phyloP scores from a whole-genome alignment of 2,888 invertebrate species.

The Physocephala rufipes region DNA sequence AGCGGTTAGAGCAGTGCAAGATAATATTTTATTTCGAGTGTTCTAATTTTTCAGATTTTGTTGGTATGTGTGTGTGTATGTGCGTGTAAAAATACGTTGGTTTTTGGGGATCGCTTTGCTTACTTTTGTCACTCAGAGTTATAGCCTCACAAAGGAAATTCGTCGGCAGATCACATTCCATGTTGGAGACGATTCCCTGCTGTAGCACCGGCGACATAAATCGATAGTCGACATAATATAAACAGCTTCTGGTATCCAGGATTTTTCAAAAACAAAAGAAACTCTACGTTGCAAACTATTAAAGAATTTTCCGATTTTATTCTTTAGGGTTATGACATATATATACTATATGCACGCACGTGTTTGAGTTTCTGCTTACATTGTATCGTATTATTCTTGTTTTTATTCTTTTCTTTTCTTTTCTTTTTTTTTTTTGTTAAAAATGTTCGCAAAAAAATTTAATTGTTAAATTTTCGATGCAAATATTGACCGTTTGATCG shows the following conservation, averaged over 20 bases:
- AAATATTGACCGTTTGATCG: constrained; percentile 29
- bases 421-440: constrained; percentile 14
- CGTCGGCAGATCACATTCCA: constrained; percentile 56
- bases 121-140: constrained; percentile 54
- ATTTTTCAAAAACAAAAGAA: constrained; percentile 30
- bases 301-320: too few relatives aligned
- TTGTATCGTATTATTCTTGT: not conserved
- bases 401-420: constrained; percentile 25
- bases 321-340: too few relatives aligned
- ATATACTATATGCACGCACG: too few relatives aligned
- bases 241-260: constrained; percentile 46
- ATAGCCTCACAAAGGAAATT: constrained; percentile 52
- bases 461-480: constrained; percentile 27
- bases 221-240: constrained; percentile 50
- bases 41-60: not conserved
- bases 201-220: constrained; percentile 32
- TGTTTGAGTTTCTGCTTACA: too few relatives aligned
- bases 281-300: too few relatives aligned
- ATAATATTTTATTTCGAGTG: not conserved
- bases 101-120: constrained; percentile 36
- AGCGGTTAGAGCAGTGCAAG: too few relatives aligned
- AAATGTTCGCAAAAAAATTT: not conserved
- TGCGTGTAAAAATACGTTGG: not conserved
- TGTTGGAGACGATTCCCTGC: constrained; percentile 39
- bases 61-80: not conserved